phyloP scores from a whole-genome alignment of 2,888 invertebrate species.

The Pheosia tremula region DNA sequence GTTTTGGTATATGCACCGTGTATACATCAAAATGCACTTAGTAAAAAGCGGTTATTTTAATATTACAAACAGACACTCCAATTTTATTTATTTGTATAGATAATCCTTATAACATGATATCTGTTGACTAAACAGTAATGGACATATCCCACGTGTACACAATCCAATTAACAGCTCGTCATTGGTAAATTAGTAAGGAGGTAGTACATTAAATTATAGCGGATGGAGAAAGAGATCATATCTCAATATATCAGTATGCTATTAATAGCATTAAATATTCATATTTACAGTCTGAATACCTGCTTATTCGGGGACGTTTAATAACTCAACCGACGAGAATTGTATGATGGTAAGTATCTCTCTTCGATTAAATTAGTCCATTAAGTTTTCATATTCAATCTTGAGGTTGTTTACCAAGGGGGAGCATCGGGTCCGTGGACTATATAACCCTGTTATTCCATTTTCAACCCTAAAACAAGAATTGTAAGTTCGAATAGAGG shows the following conservation, averaged over 20 bases:
- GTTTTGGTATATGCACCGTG: too few relatives aligned
- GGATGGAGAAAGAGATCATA: background rate
- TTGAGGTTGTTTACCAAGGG: constrained; percentile 87
- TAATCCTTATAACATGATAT: too few relatives aligned
- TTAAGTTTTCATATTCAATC: constrained; percentile 93
- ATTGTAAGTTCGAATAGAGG: constrained; percentile 26
- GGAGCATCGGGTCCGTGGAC: constrained; percentile 61
- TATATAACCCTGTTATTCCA: constrained; percentile 22
- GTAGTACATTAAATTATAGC: background rate
- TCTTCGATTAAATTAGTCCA: constrained; percentile 88
- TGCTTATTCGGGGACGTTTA: constrained; percentile 45
- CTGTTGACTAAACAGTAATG: too few relatives aligned
- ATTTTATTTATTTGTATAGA: too few relatives aligned
- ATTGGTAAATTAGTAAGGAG: too few relatives aligned
- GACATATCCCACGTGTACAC: background rate
- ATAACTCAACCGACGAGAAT: constrained; percentile 58
- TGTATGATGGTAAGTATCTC: constrained; percentile 52
- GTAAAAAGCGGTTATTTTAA: too few relatives aligned
- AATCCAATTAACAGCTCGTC: background rate
- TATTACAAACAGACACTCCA: too few relatives aligned
- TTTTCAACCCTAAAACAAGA: constrained; percentile 27
- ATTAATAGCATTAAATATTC: constrained; percentile 31
- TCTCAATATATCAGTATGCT: background rate
- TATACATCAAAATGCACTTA: too few relatives aligned
- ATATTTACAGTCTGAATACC: constrained; percentile 39